Base-by-base conservation (phyloP, 2,797 vertebrate species). In the Glyptemys insculpta region DNA sequence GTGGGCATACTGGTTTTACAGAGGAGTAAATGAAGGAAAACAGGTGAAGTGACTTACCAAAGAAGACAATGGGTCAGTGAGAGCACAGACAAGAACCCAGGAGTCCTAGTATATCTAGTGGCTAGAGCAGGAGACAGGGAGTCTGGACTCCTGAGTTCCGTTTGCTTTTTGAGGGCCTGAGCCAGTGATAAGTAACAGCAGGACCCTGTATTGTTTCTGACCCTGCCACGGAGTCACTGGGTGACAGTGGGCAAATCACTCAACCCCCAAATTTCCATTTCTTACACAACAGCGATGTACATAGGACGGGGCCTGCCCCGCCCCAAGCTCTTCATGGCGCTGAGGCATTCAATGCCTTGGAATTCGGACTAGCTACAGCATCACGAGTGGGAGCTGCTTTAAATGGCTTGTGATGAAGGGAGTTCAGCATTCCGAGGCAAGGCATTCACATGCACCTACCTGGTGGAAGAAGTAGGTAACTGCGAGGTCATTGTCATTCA, bases 401-500 rank as follows among this genome's bases (percentile, higher is more conserved):
- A n/a, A 68, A 37, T 68, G 65, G 65, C 65, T 23, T 68, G n/a
- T 68, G 65, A 37, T 37, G 5, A 68, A 37, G 65, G 59, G 16
- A 12, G 84, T 5, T 3, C 8, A 18, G 34, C 14, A 25, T 1
- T 1, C 8, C 15, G 21, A 53, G n/a, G 10, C 49, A 3, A 21
- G 14, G 18, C 21, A 3, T n/a, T 16, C 3, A 3, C 0, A 3
- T 23, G 49, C 15, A 19, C 97, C 53, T 4, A 98, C 98, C 98
- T 98, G 98, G 88, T 98, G 98, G 97, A 99, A 99, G 98, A 99
- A 99, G 97, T 99, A 99, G 85, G 98, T 99, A 90, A 99, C 98
- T 1, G 99, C 99, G 79, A 99, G 98, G 97, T 99, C 99, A 41
- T 99, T 99, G 97, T 99, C 99, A n/a, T 99, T 99, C 97, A 99